Evolutionary conservation across 2,888 invertebrate species (phyloP), one percentile per base, ranked within the genome.

Genomic region (Oegoconia quadripuncta): DNA sequence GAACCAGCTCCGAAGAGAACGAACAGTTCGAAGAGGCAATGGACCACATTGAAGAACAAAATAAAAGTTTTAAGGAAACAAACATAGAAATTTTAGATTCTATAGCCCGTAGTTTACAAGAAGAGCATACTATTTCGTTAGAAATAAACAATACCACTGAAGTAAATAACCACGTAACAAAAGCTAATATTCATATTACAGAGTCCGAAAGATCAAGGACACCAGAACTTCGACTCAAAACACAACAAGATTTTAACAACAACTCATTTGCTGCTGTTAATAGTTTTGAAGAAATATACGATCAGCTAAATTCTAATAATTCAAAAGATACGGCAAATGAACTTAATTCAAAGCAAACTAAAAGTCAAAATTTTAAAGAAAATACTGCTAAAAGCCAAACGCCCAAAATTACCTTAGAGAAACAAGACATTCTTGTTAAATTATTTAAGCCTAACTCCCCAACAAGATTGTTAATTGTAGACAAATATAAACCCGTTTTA

Each of bases 11-110:
- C 11, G 86, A 86, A 53, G 87, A 87, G 47, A 84, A 81, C 47
- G 86, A 87, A 47, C 70, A 86, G 47, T 86, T 84, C 46, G 87
- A 87, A 64, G 86, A 86, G 70, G 87, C 86, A 26, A 74, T 87
- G 62, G 88, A 88, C 49, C 76, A 84, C 48, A 64, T 80, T 50
- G 80, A 87, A 52, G 69, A 57, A 50, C 74, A 78, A 57, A 70
- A 73, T 12, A 75, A 76, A 50, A 70, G 76, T 45, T 76, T 82
- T 36, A 78, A 77, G 51, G 60, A 74, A 55, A 67, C 74, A n/a
- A 87, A 86, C 44, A 76, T 82, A 43, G 71, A 78, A 64, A 72
- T 82, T 44, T 62, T 87, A 41, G 73, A 88, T 65, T 81, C 84
- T n/a, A 83, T 86, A 39, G 81, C 86, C 25, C 68, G 73, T 42